Conservation (phyloP, 2,888 invertebrate species). For the Tetropium fuscum region DNA sequence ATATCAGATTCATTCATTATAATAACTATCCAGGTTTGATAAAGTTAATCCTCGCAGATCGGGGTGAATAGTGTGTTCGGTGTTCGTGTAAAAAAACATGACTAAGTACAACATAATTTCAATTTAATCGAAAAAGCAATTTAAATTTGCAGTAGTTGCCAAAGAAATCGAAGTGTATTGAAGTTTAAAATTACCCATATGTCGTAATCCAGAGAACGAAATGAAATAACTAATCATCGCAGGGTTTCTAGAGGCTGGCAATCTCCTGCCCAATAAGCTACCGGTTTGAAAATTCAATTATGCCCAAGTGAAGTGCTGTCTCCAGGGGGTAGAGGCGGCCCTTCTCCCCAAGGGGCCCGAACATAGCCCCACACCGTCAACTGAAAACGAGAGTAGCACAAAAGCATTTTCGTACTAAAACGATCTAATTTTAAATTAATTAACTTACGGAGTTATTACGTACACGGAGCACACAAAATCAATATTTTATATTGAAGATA, state of each 20-base stretch:
- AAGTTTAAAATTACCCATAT: constrained; percentile 65
- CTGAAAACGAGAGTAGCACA: neutral
- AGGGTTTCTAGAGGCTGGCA: constrained; percentile 56
- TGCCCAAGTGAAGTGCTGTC: constrained; percentile 61
- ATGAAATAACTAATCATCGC: constrained; percentile 65
- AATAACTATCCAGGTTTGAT: no score
- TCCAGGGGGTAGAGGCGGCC: constrained; percentile 52
- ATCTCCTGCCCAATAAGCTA: constrained; percentile 66
- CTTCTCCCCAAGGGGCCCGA: constrained; percentile 35
- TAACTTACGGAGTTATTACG: no score
- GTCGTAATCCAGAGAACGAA: constrained; percentile 61
- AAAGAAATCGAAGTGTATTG: constrained; percentile 50
- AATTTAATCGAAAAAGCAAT: constrained; percentile 44
- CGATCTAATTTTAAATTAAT: constrained; percentile 12
- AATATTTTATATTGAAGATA: no score
- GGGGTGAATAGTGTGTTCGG: neutral
- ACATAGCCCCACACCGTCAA: constrained; percentile 26
- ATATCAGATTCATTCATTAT: no score
- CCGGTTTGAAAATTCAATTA: constrained; percentile 66
- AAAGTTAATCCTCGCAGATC: no score
- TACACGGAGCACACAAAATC: no score
- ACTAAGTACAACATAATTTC: constrained; percentile 23
- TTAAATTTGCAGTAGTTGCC: constrained; percentile 33
- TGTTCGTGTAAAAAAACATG: neutral
- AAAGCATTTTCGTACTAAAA: constrained; percentile 20